Evolutionary conservation across 2,113 vertebrate genomes (phyloP).

Genomic region (Struthio camelus): DNA sequence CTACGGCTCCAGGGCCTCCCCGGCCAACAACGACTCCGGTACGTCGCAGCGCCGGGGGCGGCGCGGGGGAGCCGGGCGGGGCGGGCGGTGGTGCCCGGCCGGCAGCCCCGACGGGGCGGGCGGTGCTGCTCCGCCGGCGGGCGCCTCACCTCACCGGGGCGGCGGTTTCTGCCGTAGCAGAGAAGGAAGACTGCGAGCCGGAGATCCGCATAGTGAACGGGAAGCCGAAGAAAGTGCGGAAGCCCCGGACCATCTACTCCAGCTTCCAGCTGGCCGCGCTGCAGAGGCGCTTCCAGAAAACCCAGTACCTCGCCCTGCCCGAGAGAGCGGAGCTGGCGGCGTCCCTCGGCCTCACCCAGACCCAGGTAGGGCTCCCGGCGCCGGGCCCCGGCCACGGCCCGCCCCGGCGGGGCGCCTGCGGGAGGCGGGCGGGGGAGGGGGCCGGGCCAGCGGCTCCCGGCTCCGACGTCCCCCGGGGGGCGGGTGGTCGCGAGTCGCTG

Average conservation of each 20-base stretch:
- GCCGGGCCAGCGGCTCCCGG: neutral
- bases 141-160: neutral
- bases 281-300: constrained; percentile 96
- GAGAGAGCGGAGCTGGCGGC: constrained; percentile 96
- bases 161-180: constrained; percentile 71
- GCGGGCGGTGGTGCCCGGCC: neutral
- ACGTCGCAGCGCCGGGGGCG: constrained; percentile 18
- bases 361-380: constrained; percentile 82
- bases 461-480: neutral
- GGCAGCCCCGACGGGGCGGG: neutral
- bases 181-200: constrained; percentile 96
- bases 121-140: neutral
- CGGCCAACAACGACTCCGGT: constrained; percentile 90
- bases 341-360: constrained; percentile 95
- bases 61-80: neutral
- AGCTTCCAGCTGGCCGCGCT: constrained; percentile 97
- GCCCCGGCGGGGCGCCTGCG: neutral
- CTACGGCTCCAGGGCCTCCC: constrained; percentile 86
- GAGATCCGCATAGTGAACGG: constrained; percentile 97
- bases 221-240: constrained; percentile 98
- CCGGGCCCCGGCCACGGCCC: neutral
- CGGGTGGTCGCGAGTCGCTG: too few relatives aligned
- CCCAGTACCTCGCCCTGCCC: constrained; percentile 95
- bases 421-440: neutral
- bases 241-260: constrained; percentile 97